Conservation (phyloP, 2,113 vertebrate species). For the Scophthalmus maximus region DNA sequence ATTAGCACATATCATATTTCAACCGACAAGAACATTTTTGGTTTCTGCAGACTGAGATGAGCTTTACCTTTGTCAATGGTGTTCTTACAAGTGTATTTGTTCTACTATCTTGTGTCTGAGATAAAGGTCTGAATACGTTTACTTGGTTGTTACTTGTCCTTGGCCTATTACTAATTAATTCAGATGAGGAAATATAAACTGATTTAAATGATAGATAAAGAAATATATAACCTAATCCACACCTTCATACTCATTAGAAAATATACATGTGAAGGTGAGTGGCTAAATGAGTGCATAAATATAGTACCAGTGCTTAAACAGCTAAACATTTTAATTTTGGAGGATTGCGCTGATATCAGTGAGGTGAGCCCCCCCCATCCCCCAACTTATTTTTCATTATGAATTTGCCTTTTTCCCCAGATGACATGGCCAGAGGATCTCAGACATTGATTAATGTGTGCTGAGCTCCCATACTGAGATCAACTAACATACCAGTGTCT, state of each 20-base stretch:
- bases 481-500: conserved; percentile 90
- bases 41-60: conserved; percentile 48
- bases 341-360: conserved; percentile 48
- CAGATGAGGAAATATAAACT: conserved; percentile 1
- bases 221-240: background rate
- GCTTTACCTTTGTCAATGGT: conserved; percentile 54
- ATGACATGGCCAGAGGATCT: conserved; percentile 81
- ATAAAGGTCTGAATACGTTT: conserved; percentile 13
- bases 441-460: conserved; percentile 90
- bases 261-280: conserved; percentile 34
- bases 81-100: conserved; percentile 20
- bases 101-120: background rate
- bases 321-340: conserved; percentile 43
- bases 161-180: background rate
- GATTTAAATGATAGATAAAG: background rate
- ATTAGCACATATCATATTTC: conserved; percentile 78
- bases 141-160: background rate
- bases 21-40: conserved; percentile 71
- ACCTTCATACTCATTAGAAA: background rate
- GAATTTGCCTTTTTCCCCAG: conserved; percentile 80
- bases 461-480: conserved; percentile 85
- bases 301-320: background rate
- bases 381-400: conserved; percentile 49
- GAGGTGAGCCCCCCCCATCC: conserved; percentile 7
- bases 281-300: conserved; percentile 1